Conservation (phyloP, 2,797 vertebrate genomes). For the Semaprochilodus insignis region DNA sequence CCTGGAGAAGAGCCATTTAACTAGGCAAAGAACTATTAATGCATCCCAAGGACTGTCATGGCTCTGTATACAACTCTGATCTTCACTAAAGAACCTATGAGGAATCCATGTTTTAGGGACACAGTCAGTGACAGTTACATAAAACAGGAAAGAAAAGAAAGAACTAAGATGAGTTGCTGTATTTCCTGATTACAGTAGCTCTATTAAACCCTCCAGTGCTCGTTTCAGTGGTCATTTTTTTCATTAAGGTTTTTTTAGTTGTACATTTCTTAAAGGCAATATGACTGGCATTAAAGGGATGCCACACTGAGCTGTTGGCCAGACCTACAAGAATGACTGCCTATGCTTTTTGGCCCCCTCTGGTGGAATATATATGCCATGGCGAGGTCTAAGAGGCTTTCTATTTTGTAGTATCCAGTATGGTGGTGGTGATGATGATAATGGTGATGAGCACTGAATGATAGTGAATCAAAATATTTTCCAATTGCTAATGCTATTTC, state of each 20-base stretch:
- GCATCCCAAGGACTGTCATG: too few relatives aligned
- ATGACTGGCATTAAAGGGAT: conserved; percentile 54
- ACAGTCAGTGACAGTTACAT: too few relatives aligned
- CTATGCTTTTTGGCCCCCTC: conserved; percentile 1
- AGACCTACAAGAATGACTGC: conserved; percentile 7
- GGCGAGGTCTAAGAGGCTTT: not conserved
- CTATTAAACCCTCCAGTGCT: not conserved
- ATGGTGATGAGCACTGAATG: not conserved
- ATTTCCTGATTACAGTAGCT: too few relatives aligned
- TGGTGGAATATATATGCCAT: conserved; percentile 21
- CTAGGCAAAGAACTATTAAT: too few relatives aligned
- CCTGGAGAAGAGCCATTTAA: too few relatives aligned
- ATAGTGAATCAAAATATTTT: not conserved
- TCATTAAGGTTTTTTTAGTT: conserved; percentile 15
- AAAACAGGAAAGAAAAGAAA: not conserved
- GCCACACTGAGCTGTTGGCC: conserved; percentile 40
- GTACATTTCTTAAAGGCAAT: conserved; percentile 45
- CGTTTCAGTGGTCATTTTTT: not conserved
- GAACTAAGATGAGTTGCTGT: too few relatives aligned
- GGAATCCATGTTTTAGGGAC: too few relatives aligned
- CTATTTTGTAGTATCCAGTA: not conserved
- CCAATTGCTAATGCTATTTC: not conserved
- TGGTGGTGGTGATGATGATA: not conserved
- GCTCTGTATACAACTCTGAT: too few relatives aligned
- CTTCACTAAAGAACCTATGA: too few relatives aligned